Evolutionary conservation across 2,797 vertebrate species (phyloP), one percentile per base, ranked within the genome.

Genomic region (Onychomys arenicola): DNA sequence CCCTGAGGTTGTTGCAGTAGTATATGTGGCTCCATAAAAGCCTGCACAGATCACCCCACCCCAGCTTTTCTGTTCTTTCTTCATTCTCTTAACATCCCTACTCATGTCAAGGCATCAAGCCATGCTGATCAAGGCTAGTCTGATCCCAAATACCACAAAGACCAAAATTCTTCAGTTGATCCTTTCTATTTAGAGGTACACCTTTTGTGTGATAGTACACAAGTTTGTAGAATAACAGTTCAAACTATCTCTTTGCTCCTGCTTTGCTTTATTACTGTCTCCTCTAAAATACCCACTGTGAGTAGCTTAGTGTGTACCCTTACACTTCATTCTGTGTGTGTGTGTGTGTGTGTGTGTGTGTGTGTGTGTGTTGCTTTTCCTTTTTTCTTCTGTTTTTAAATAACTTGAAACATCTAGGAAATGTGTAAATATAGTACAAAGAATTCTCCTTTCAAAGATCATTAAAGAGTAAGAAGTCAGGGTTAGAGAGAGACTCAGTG

Each of bases 141-240:
- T 34, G 37, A 78, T 19, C 29, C 29, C 6, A 6, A 69, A 49
- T 3, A 46, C 40, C 25, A 76, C 46, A 57, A 78, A 57, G 6
- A 57, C 52, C 52, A 59, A 75, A 93, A 55, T 2, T 49, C 29
- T 69, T 69, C 12, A 34, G 29, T 92, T 7, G 63, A 23, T 49
- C 71, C 73, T 92, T 96, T 94, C 52, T 71, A 34, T 81, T 87
- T 67, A 40, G n/a, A 91, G 29, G n/a, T 43, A 61, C 5, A 65
- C 29, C n/a, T 52, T 80, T 37, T 81, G 87, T 92, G 69, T 80
- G 87, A 75, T 11, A 71, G 43, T 34, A 59, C 19, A 89, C 13
- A 89, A 43, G 12, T 82, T 81, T 69, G 61, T 40, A 49, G 67
- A 91, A 67, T 43, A 91, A 93, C 63, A 71, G 52, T 85, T 91